These are phyloP conservation scores for Parambassis ranga DNA, from an alignment of 2,797 vertebrate species.

Conservation along the genomic window DNA sequence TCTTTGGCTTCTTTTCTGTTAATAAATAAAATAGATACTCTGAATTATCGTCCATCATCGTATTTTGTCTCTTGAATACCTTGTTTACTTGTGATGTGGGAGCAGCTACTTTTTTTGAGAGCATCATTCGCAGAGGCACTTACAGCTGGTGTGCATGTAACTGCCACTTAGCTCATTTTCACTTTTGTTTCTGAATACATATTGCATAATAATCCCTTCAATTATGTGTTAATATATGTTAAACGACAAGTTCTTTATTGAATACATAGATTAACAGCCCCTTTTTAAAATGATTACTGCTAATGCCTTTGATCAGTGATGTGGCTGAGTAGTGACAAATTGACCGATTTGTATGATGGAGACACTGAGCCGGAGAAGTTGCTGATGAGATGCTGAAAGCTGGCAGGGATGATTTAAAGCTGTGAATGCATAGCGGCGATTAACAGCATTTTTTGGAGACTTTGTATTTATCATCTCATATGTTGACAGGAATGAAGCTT, in stretches of 20 bases:
- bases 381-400: conserved; percentile 35
- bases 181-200: conserved; percentile 23
- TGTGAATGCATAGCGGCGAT: not conserved
- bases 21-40: not conserved
- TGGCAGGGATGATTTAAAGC: conserved; percentile 15
- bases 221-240: conserved; percentile 29
- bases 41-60: not conserved
- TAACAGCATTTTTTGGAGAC: not conserved
- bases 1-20: not conserved
- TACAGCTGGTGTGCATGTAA: conserved; percentile 5
- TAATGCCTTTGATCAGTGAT: conserved; percentile 27
- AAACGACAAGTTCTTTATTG: conserved; percentile 11
- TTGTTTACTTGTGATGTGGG: conserved; percentile 12
- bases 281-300: conserved; percentile 16
- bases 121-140: conserved; percentile 19
- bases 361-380: conserved; percentile 20
- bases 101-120: not conserved
- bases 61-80: not conserved
- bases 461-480: not conserved
- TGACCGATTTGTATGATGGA: conserved; percentile 34
- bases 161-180: conserved; percentile 11
- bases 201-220: conserved; percentile 31
- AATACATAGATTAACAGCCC: conserved; percentile 14
- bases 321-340: conserved; percentile 39
- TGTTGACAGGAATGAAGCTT: not conserved